These are phyloP conservation scores for Xyrichtys novacula DNA, from an alignment of 2,797 vertebrate species.

Conservation along the genomic window DNA sequence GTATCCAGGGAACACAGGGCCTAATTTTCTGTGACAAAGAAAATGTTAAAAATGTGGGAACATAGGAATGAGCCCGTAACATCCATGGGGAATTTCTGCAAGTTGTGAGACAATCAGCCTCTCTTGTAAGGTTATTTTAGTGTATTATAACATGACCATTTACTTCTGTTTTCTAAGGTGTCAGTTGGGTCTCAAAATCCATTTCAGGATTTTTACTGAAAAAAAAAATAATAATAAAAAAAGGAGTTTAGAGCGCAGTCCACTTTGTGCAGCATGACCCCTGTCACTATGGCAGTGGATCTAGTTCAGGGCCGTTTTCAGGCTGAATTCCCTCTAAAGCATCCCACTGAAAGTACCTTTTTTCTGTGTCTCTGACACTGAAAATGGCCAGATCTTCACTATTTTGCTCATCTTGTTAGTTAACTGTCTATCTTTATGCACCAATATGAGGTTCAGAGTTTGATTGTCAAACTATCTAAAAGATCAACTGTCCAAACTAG, in stretches of 20 bases:
- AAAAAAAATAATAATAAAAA: conserved; percentile 1
- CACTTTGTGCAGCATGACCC: conserved; percentile 23
- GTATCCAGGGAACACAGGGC: too few species aligned
- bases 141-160: neutral
- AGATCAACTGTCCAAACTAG: too few species aligned
- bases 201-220: conserved; percentile 2
- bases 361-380: conserved; percentile 23
- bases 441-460: too few species aligned
- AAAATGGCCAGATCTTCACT: conserved; percentile 22
- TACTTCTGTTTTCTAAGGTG: neutral
- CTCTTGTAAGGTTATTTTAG: neutral
- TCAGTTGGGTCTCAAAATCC: neutral
- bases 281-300: conserved; percentile 26
- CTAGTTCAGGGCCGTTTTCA: conserved; percentile 29
- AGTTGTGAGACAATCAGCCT: neutral
- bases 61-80: too few species aligned
- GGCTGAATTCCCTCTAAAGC: conserved; percentile 31
- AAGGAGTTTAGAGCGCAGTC: neutral
- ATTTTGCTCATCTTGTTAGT: neutral
- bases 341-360: conserved; percentile 41
- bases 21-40: too few species aligned
- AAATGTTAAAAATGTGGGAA: too few species aligned
- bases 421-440: too few species aligned
- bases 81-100: too few species aligned
- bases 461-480: too few species aligned